Conservation (phyloP, 2,888 invertebrate genomes). For the Catocala sponsa region DNA sequence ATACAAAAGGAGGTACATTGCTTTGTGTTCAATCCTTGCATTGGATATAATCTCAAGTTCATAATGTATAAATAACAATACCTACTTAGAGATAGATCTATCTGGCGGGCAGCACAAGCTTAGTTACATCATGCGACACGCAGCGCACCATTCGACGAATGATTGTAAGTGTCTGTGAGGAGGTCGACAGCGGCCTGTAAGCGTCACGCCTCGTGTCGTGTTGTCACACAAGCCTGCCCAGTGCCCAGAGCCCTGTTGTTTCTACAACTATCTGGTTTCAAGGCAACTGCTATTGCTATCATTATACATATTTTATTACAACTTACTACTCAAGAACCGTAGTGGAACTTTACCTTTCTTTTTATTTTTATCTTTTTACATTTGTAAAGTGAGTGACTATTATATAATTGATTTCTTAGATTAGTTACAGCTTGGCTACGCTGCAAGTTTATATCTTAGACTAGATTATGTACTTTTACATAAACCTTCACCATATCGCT, state of each 20-base stretch:
- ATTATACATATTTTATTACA: constrained; percentile 27
- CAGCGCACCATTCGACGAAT: too few species aligned
- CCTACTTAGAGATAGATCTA: constrained; percentile 30
- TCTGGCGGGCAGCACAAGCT: constrained; percentile 14
- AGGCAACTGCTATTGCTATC: constrained; percentile 40
- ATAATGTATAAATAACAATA: constrained; percentile 43
- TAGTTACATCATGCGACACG: background rate
- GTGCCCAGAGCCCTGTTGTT: background rate
- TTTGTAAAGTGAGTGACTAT: constrained; percentile 20
- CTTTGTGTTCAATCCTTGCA: constrained; percentile 70
- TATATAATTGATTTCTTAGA: constrained; percentile 16
- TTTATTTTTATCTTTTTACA: constrained; percentile 15
- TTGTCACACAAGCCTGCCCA: background rate
- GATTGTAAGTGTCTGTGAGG: background rate
- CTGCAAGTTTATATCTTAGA: constrained; percentile 13
- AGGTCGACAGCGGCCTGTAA: too few species aligned
- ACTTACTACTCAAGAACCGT: constrained; percentile 22
- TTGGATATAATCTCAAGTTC: constrained; percentile 66
- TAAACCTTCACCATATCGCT: too few species aligned
- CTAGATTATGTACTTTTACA: too few species aligned
- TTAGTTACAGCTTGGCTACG: constrained; percentile 9
- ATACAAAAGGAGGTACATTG: constrained; percentile 76
- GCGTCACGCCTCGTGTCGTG: background rate
- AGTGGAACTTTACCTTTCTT: constrained; percentile 11
- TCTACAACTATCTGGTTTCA: constrained; percentile 25